Base-by-base conservation (phyloP, 2,888 invertebrate species). In the Iselma pallidipennis region DNA sequence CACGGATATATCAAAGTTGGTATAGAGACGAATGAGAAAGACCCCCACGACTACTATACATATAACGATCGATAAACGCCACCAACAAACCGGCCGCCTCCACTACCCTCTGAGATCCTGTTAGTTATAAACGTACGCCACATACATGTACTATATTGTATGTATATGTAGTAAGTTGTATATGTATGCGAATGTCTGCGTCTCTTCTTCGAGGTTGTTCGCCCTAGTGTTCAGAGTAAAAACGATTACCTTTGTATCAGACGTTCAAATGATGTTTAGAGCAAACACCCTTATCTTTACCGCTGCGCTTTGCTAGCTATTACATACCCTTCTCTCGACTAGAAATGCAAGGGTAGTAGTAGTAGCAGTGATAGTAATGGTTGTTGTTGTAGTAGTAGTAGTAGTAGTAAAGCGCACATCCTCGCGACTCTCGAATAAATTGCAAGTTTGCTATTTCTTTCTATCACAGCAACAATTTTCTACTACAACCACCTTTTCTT, bases 181-280 rank as follows among this genome's bases (percentile, higher is more conserved):
- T 67, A 61, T 65, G 65, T 65, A 57, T 63, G 63, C 49, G 45
- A 10, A 29, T 26, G 28, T 48, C 23, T 33, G 12, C 50, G 49
- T 59, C 59, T 62, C 64, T 57, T 57, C 49, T 52, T 45, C 29
- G 51, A 55, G 66, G 64, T 68, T 66, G 66, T 66, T 66, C 64
- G 68, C 68, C 66, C 58, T 61, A 64, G 55, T 53, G 51, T 53
- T 55, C 59, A 61, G n/a, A n/a, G 63, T 66, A 70, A 70, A 71
- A 70, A 66, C 70, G 70, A 71, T 71, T 71, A 71, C 70, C 71
- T 71, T 71, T 69, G 69, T 71, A 70, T 69, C 70, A 66, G 68
- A 70, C 71, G 68, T 68, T 68, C 66, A 65, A 70, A 70, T 67
- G 70, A 70, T 70, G 67, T 71, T 69, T 71, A 67, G 66, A 58